Base-by-base conservation (phyloP, 2,113 vertebrate genomes). In the Lethenteron reissneri region DNA sequence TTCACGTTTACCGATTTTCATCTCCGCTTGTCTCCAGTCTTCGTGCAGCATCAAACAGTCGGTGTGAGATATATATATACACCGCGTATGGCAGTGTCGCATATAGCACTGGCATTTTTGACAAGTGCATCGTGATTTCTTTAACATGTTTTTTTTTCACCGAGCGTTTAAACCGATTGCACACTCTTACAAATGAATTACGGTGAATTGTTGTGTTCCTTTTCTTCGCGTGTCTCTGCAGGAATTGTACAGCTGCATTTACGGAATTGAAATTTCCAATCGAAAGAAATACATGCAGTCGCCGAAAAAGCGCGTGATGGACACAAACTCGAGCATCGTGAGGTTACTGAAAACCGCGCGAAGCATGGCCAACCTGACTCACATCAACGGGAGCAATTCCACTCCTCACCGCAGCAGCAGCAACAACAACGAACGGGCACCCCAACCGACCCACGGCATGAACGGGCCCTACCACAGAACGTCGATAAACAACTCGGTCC, bases 231-330 rank as follows among this genome's bases (percentile, higher is more conserved):
- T 68, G n/a, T 25, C 25, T 68, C 64, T 25, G 25, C 64, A 68
- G 64, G 64, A 25, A 10, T 17, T 68, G 64, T 68, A 68, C 64
- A 68, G 64, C 64, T 68, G 64, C 25, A 68, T 68, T 68, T 68
- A 68, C 25, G 64, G 64, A 68, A 25, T 68, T 25, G 64, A 68
- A 68, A 25, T 68, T 25, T 17, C 64, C n/a, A 68, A 68, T n/a
- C n/a, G 25, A 25, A 68, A 68, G 64, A 68, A 68, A 68, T 68
- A 68, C 25, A n/a, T 68, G n/a, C 64, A 68, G 64, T 68, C 64
- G n/a, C 64, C 64, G 25, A n/a, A 68, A 11, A 68, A 68, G 64
- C 64, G n/a, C 9, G 64, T 68, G 64, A 68, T 68, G 64, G 64
- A 68, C 64, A 68, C 64, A 68, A 68, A 68, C 11, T 68, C 64